Evolutionary conservation across 1,140 invertebrate species (phyloP).

Genomic region (Caenorhabditis briggsae): DNA sequence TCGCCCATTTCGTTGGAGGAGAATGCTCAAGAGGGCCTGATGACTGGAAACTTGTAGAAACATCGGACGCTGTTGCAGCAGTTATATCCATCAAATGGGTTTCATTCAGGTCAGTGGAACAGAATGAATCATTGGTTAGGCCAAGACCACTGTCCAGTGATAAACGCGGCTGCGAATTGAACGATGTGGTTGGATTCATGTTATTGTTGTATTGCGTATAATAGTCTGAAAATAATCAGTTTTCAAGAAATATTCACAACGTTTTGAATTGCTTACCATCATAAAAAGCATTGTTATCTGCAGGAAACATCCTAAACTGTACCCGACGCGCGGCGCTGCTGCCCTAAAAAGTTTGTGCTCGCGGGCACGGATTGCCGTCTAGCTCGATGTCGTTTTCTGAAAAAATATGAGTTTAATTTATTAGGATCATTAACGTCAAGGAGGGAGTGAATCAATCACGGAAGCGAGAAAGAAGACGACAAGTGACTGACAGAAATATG

Average conservation of each 20-base stretch:
- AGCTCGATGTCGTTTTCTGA: conserved; percentile 24
- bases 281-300: conserved; percentile 3
- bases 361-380: not conserved
- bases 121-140: conserved; percentile 26
- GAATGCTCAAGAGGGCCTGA: not conserved
- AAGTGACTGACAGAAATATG: not conserved
- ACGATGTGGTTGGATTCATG: conserved; percentile 23
- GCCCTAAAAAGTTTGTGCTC: conserved; percentile 26
- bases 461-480: conserved; percentile 23
- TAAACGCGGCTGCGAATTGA: not conserved
- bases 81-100: conserved; percentile 36
- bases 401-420: not conserved
- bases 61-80: conserved; percentile 3
- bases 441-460: conserved; percentile 26
- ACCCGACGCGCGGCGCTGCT: conserved; percentile 1
- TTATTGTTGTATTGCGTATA: conserved; percentile 5
- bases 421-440: not conserved
- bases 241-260: not conserved
- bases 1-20: conserved; percentile 38
- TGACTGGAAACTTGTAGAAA: conserved; percentile 8
- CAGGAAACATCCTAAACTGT: conserved; percentile 14
- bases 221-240: not conserved
- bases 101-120: conserved; percentile 31
- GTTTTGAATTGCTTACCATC: not conserved
- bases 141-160: conserved; percentile 47